Conservation (phyloP, 2,888 invertebrate genomes). For the Diarsia mendica region DNA sequence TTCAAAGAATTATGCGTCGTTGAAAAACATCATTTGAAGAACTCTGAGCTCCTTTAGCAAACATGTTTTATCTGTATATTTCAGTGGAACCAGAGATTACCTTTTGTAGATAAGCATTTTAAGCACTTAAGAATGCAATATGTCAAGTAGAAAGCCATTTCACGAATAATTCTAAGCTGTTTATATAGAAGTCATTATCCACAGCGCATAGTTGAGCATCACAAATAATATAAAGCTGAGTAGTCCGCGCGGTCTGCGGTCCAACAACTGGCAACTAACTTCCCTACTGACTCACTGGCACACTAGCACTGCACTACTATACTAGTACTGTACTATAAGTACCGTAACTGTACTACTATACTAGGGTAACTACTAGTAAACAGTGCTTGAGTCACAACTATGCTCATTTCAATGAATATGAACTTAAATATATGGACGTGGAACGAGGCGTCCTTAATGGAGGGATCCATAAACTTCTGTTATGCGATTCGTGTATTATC, state of each 20-base stretch:
- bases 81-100: neutral
- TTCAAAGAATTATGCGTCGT: neutral
- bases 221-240: slow-evolving; percentile 28
- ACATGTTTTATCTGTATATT: neutral
- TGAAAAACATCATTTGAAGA: neutral
- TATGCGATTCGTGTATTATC: too few relatives aligned
- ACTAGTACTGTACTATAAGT: too few relatives aligned
- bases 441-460: neutral
- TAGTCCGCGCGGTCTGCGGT: neutral
- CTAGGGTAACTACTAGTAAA: neutral
- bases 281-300: neutral
- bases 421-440: neutral
- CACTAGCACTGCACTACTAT: neutral
- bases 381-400: neutral
- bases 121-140: neutral
- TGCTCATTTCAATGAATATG: slow-evolving; percentile 7
- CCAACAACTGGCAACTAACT: slow-evolving; percentile 30
- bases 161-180: neutral
- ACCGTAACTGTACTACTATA: neutral
- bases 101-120: neutral
- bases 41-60: too few relatives aligned
- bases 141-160: neutral
- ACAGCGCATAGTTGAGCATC: neutral
- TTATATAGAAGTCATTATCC: neutral
- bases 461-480: too few relatives aligned